Evolutionary conservation across 2,113 vertebrate species (phyloP), one percentile per base, ranked within the genome.

Genomic region (Haplotaxodon microlepis): DNA sequence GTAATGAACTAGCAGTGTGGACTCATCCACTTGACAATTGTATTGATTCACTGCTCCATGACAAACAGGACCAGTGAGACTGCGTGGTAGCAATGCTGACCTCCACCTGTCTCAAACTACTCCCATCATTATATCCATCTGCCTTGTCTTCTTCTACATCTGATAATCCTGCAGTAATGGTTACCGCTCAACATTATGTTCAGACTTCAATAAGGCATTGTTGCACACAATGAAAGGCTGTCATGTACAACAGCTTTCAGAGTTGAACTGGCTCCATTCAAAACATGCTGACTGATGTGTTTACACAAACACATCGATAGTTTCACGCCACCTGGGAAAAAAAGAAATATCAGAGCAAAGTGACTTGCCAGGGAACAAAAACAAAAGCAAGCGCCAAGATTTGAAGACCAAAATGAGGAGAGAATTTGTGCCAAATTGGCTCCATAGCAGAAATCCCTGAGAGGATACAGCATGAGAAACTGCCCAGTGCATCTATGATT

Each of bases 81-180:
- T 84, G 63, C 61, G 81, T 85, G 88, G 89, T 87, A 31, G 84
- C 79, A 50, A 16, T 9, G n/a, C 76, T 88, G 93, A 93, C 88
- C 90, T 89, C 92, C 91, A 87, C 92, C 94, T 93, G 90, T 93
- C 91, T 71, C 24, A 2, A 84, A 82, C 87, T 76, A 21, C 86
- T 79, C 90, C 66, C 86, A 40, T 91, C 90, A 90, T 86, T 56
- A 13, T n/a, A 76, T 88, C 93, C 93, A 94, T 94, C 93, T 95
- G 92, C 90, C 91, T 90, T 79, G 79, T 85, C 80, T 69, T 50
- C 47, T 56, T 83, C 71, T 81, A 79, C 82, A 66, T 89, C 59
- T 84, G 87, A 92, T 79, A 54, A 76, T 21, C 40, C 29, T 4
- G 57, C 83, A 57, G 42, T 53, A 59, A 69, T 34, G 31, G 69